These are phyloP conservation scores for Ferdinandea cuprea DNA, from an alignment of 2,888 invertebrate genomes.

Conservation along the genomic window DNA sequence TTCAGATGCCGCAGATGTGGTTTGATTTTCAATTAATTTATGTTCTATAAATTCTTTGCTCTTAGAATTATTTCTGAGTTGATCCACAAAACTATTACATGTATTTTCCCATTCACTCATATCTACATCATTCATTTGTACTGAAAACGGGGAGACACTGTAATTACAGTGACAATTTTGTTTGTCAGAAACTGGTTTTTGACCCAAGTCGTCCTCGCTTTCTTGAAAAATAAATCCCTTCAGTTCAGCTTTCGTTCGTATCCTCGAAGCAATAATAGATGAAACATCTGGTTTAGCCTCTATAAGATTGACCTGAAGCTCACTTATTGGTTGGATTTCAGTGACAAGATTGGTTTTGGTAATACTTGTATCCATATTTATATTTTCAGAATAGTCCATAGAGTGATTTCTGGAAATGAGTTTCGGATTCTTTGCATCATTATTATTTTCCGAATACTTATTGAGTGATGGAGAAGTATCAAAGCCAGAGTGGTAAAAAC, in stretches of 20 bases:
- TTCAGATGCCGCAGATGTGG: neutral
- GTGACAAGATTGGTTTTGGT: neutral
- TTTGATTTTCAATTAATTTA: neutral
- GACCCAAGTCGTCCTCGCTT: slow-evolving; percentile 64
- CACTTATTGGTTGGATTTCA: slow-evolving; percentile 12
- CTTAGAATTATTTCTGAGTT: slow-evolving; percentile 82
- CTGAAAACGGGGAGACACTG: slow-evolving; percentile 30
- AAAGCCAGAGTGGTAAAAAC: neutral
- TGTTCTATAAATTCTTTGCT: neutral
- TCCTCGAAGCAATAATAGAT: slow-evolving; percentile 87
- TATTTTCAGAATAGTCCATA: neutral
- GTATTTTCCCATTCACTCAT: slow-evolving; percentile 86
- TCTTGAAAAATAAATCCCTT: slow-evolving; percentile 84
- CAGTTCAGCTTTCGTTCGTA: slow-evolving; percentile 93
- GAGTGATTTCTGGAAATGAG: neutral
- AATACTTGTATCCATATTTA: neutral
- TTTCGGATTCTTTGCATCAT: neutral
- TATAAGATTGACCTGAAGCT: neutral
- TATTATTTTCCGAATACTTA: neutral
- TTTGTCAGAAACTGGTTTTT: slow-evolving; percentile 39
- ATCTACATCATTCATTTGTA: slow-evolving; percentile 75
- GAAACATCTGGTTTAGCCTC: slow-evolving; percentile 84
- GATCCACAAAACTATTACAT: slow-evolving; percentile 91
- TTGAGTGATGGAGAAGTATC: neutral
- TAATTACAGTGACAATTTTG: slow-evolving; percentile 59